Evolutionary conservation across 2,888 invertebrate genomes (phyloP).

Genomic region (Drosophila longiperda): DNA sequence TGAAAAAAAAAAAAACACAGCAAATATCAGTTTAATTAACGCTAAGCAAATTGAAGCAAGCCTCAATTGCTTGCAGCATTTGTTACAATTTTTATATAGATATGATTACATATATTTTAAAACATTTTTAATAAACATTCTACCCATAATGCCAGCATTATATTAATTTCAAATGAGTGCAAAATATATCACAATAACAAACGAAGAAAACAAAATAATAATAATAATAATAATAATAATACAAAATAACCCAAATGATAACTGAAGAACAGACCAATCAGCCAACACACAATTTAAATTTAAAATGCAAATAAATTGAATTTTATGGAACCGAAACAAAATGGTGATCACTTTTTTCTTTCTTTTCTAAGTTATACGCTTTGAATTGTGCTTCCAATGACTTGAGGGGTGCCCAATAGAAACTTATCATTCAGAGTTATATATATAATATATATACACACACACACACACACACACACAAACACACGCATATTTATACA

Average conservation of each 20-base stretch:
- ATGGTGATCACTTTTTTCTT: slow-evolving; percentile 74
- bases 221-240: slow-evolving; percentile 34
- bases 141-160: slow-evolving; percentile 67
- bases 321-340: slow-evolving; percentile 63
- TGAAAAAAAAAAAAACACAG: slow-evolving; percentile 15
- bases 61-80: slow-evolving; percentile 62
- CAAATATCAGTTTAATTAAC: slow-evolving; percentile 56
- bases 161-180: slow-evolving; percentile 60
- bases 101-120: slow-evolving; percentile 65
- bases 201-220: slow-evolving; percentile 31
- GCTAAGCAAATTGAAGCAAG: slow-evolving; percentile 69
- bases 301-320: slow-evolving; percentile 66
- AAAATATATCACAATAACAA: slow-evolving; percentile 14
- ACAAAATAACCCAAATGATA: slow-evolving; percentile 35
- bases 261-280: slow-evolving; percentile 54
- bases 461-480: slow-evolving; percentile 11
- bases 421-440: slow-evolving; percentile 42
- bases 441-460: slow-evolving; percentile 27
- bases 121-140: slow-evolving; percentile 73
- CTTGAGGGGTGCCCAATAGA: slow-evolving; percentile 68
- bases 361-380: slow-evolving; percentile 63
- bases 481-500: slow-evolving; percentile 33
- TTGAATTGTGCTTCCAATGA: slow-evolving; percentile 84
- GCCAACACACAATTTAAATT: slow-evolving; percentile 40
- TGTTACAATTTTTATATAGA: slow-evolving; percentile 62